Percentiles rank a stretch among this genome's conserved stretches.
These are phyloP conservation scores for Drosophila kambysellisi DNA, from an alignment of 2,888 invertebrate species.

Conservation along the genomic window DNA sequence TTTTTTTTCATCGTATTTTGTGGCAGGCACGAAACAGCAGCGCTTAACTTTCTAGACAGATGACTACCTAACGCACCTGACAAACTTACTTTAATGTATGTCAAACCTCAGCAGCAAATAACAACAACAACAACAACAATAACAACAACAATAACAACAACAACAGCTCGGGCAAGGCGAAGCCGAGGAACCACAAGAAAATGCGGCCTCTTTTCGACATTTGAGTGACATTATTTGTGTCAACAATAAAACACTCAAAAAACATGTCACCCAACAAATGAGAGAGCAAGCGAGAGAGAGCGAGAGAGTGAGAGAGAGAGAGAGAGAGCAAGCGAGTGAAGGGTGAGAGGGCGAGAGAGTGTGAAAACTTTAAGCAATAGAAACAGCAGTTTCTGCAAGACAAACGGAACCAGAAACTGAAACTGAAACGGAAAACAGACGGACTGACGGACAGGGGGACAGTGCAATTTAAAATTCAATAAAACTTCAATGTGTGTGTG, in stretches of 20 bases:
- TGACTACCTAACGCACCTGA: slow-evolving; percentile 63
- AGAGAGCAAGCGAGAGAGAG: slow-evolving; percentile 6
- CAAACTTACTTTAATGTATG: slow-evolving; percentile 75
- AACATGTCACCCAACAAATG: slow-evolving; percentile 40
- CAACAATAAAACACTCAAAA: slow-evolving; percentile 78
- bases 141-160: slow-evolving; percentile 22
- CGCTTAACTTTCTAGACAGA: slow-evolving; percentile 45
- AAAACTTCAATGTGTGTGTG: slow-evolving; percentile 70
- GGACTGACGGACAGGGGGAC: slow-evolving; percentile 51
- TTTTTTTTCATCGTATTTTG: slow-evolving; percentile 17
- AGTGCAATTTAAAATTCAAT: slow-evolving; percentile 75
- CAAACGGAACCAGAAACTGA: slow-evolving; percentile 28
- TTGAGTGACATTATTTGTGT: slow-evolving; percentile 81
- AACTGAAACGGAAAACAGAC: slow-evolving; percentile 14
- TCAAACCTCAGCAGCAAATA: slow-evolving; percentile 66
- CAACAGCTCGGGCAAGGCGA: slow-evolving; percentile 12
- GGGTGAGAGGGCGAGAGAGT: slow-evolving; percentile 2
- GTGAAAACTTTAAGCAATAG: slow-evolving; percentile 31
- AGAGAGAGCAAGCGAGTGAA: slow-evolving; percentile 5
- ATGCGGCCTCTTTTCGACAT: slow-evolving; percentile 75
- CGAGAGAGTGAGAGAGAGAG: slow-evolving; percentile 3
- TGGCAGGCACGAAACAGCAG: slow-evolving; percentile 15
- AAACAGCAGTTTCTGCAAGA: slow-evolving; percentile 20
- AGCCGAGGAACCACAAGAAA: slow-evolving; percentile 29
- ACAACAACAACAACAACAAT: slow-evolving; percentile 30